phyloP scores from a whole-genome alignment of 1,140 invertebrate species.

The Druon quercuslanigerum region DNA sequence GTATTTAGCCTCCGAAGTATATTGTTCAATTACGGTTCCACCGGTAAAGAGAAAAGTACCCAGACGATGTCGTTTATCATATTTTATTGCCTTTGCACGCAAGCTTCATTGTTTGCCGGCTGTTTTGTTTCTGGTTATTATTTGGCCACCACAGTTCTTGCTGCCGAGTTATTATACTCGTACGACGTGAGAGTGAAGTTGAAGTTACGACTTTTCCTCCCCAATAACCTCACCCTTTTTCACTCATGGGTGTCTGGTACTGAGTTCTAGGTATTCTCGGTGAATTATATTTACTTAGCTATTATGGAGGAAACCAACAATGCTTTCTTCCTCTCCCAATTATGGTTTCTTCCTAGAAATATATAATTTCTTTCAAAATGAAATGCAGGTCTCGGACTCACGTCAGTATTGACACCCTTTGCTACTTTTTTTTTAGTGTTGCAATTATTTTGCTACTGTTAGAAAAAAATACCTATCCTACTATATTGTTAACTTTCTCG shows the following conservation, averaged over 20 bases:
- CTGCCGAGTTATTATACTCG: slow-evolving; percentile 44
- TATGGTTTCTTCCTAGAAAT: no score
- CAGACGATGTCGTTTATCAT: slow-evolving; percentile 61
- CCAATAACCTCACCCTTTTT: background rate
- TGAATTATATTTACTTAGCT: background rate
- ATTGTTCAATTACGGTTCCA: background rate
- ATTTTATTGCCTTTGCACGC: slow-evolving; percentile 63
- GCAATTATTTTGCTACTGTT: no score
- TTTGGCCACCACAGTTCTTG: slow-evolving; percentile 45
- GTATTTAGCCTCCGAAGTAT: background rate
- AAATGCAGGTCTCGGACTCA: no score
- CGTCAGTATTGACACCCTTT: no score
- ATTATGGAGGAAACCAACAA: no score
- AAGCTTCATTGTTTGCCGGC: slow-evolving; percentile 59
- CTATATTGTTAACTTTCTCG: no score
- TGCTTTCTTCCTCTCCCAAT: no score
- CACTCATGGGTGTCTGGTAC: background rate
- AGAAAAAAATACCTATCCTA: no score
- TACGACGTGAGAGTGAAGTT: slow-evolving; percentile 48
- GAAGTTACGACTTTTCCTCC: slow-evolving; percentile 45
- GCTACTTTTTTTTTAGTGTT: no score
- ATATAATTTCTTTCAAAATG: no score
- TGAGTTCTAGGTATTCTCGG: background rate
- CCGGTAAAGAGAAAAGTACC: slow-evolving; percentile 7
- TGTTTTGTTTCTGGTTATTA: slow-evolving; percentile 66